Base-by-base conservation (phyloP, 2,797 vertebrate genomes). In the Chaetophractus vellerosus region DNA sequence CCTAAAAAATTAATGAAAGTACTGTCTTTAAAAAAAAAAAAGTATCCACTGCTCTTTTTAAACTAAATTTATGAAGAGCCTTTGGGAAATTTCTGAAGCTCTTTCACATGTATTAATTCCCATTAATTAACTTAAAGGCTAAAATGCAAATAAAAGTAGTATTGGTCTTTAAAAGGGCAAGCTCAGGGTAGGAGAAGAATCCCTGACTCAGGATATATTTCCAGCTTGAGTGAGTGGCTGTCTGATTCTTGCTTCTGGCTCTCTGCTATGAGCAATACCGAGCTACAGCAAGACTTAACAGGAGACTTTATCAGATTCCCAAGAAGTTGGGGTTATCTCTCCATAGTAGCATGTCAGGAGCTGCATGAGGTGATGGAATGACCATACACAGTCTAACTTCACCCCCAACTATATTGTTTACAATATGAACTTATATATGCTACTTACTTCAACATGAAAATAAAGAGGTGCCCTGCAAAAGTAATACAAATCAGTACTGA, bases 31-130 rank as follows among this genome's bases (percentile, higher is more conserved):
- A 88, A 92, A 75, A 96, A 50, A 79, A 86, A 45, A 26, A 45
- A 31, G 79, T 64, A 85, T 96, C 84, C 84, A 91, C 68, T 90
- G 82, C 93, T 97, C 82, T 71, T 96, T 95, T 97, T 96, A 95
- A 83, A 93, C 91, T 96, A 96, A 96, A 97, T 97, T 96, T 97
- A 96, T 97, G 97, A 97, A 96, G 94, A 97, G 76, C 95, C 96
- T 97, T 96, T 96, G 97, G 93, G 94, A 97, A 94, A 97, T 93
- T 97, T 97, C 94, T 92, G 93, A 96, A 97, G 88, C 93, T 96
- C 93, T 96, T 93, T 92, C 24, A 92, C 78, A 94, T 26, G 63
- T 96, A 97, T 96, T 96, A 96, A 97, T 96, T 97, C 92, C 93
- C 88, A 87, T 96, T 97, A 97, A 97, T 97, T 97, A 96, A 96